phyloP scores from a whole-genome alignment of 2,797 vertebrate species.

The Urophycis tenuis region DNA sequence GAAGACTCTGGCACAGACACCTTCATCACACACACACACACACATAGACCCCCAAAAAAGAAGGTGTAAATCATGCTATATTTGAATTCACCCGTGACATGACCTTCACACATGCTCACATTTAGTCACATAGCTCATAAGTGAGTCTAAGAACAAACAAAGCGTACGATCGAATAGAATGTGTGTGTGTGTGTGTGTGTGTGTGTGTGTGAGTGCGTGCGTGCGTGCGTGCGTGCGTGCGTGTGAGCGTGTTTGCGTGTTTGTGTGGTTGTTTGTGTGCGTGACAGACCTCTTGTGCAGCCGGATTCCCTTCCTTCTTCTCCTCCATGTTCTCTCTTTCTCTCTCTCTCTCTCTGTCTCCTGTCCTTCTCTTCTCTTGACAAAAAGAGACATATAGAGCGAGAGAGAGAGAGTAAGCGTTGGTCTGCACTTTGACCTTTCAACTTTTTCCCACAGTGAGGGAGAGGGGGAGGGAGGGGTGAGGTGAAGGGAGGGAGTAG shows the following conservation, averaged over 20 bases:
- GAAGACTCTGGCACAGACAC: background rate
- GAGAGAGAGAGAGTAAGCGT: background rate
- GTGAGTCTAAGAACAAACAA: background rate
- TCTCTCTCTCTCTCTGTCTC: background rate
- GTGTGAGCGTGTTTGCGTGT: conserved; percentile 27
- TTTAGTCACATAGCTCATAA: background rate
- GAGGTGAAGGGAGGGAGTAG: background rate
- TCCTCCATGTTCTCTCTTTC: background rate
- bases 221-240: background rate
- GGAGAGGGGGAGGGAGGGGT: background rate
- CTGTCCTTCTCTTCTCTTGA: background rate
- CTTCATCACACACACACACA: conserved; percentile 23
- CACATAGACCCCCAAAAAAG: conserved; percentile 9
- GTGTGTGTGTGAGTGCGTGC: too few species aligned
- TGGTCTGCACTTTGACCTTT: background rate
- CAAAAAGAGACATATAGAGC: background rate
- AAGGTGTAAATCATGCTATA: background rate
- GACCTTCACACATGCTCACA: conserved; percentile 1
- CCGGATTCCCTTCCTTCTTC: background rate
- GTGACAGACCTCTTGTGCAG: background rate
- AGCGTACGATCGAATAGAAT: background rate
- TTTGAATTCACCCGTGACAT: background rate
- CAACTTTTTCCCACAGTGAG: background rate
- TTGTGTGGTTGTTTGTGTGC: conserved; percentile 20
- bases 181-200: too few species aligned